Base-by-base conservation (phyloP, 2,113 vertebrate genomes). In the Corapipo altera region DNA sequence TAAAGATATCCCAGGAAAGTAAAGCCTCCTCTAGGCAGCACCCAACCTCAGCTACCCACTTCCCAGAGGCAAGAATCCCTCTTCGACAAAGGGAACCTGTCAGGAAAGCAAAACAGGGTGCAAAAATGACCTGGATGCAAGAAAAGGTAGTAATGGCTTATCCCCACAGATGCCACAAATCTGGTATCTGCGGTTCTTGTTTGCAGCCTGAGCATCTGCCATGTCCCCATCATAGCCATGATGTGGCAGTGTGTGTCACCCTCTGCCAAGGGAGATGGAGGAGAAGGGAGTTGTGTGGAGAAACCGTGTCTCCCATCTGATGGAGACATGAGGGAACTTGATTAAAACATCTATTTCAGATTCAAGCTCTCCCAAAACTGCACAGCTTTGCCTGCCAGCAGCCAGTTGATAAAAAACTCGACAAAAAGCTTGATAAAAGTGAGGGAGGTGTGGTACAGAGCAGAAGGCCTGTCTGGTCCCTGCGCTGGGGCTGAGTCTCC, bases 261-360 rank as follows among this genome's bases (percentile, higher is more conserved):
- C 54, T 5, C 11, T 0, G 0, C 64, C 21, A 26, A 33, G 55
- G 15, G 54, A 33, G 13, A 28, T 0, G 0, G 16, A 6, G 12
- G 24, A 33, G 76, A 32, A 54, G 8, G 27, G 62, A 62, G 20
- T 4, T 21, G 18, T n/a, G 15, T 20, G 27, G 46, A 22, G 64
- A 20, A 33, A 37, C 7, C 0, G 0, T 5, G 3, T n/a, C 30
- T 72, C 24, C 49, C 0, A 0, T 65, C 35, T 62, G 46, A 28
- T 6, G 49, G 51, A 32, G 37, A 52, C 0, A 0, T 6, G 43
- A 76, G n/a, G 43, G 20, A 43, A 2, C 37, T 79, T 77, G 1
- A 0, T 20, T 44, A 58, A 32, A 83, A 24, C 30, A 46, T 4
- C 35, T 19, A 0, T 39, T 80, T 35, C 3, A 4, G 28, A 37